Evolutionary conservation across 2,113 vertebrate genomes (phyloP).

Genomic region (Lophotis ruficrista): DNA sequence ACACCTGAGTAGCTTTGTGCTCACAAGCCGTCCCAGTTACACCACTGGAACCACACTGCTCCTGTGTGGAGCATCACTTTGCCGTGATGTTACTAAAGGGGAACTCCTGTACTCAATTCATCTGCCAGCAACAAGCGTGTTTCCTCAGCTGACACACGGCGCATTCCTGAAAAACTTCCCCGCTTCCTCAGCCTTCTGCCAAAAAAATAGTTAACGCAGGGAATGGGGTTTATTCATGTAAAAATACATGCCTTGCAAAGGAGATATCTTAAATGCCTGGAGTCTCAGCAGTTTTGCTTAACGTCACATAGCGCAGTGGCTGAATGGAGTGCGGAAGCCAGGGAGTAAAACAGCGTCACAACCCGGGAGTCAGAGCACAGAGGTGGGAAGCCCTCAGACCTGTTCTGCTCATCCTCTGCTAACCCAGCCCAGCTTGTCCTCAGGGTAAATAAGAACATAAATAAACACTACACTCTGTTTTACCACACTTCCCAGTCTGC

Average conservation of each 20-base stretch:
- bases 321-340: accelerated
- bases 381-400: neutral
- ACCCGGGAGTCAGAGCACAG: neutral
- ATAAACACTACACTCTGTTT: neutral
- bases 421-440: neutral
- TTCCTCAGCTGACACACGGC: neutral
- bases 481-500: neutral
- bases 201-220: neutral
- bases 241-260: neutral
- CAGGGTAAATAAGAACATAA: neutral
- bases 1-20: neutral
- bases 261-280: neutral
- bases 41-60: neutral
- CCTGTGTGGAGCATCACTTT: neutral
- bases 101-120: neutral
- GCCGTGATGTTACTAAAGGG: neutral
- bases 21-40: neutral
- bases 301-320: accelerated
- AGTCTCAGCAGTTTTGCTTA: neutral
- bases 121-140: neutral
- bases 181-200: neutral
- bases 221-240: neutral
- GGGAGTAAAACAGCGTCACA: neutral
- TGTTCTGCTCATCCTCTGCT: neutral
- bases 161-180: neutral